phyloP scores from a whole-genome alignment of 2,113 vertebrate species.

The Pygoscelis antarcticus region DNA sequence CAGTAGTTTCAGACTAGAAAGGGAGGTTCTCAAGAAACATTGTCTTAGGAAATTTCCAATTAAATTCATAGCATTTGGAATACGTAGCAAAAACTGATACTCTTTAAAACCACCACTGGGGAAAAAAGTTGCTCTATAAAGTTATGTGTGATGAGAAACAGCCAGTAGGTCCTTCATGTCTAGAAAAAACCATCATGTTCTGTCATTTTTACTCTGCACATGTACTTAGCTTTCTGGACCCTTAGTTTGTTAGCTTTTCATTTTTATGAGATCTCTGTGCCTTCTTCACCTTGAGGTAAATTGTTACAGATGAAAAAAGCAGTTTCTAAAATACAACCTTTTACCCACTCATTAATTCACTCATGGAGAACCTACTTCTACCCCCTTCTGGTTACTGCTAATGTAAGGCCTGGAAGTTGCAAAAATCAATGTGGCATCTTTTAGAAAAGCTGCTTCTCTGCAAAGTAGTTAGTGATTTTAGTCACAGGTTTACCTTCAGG shows the following conservation, averaged over 20 bases:
- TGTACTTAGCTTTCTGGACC: background rate
- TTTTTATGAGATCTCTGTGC: background rate
- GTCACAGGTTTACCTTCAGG: background rate
- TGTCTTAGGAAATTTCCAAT: background rate
- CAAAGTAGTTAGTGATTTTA: background rate
- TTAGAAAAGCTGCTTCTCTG: background rate
- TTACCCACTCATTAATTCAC: background rate
- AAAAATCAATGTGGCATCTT: background rate
- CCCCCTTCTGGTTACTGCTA: background rate
- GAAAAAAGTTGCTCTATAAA: background rate
- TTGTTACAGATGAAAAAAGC: background rate
- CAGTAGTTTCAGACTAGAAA: background rate
- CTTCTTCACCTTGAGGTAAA: constrained; percentile 2
- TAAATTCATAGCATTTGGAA: background rate
- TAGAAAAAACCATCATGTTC: background rate
- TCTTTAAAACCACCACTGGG: background rate
- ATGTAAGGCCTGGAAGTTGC: background rate
- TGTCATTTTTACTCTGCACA: background rate
- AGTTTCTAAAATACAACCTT: background rate
- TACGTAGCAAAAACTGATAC: background rate
- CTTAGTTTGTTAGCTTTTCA: background rate
- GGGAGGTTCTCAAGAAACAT: background rate
- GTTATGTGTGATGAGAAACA: background rate
- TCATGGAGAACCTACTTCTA: background rate
- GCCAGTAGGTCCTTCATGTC: background rate